Percentiles rank a stretch among this genome's conserved stretches.
Evolutionary conservation across 2,113 vertebrate species (phyloP).

Genomic region (Scomber scombrus): DNA sequence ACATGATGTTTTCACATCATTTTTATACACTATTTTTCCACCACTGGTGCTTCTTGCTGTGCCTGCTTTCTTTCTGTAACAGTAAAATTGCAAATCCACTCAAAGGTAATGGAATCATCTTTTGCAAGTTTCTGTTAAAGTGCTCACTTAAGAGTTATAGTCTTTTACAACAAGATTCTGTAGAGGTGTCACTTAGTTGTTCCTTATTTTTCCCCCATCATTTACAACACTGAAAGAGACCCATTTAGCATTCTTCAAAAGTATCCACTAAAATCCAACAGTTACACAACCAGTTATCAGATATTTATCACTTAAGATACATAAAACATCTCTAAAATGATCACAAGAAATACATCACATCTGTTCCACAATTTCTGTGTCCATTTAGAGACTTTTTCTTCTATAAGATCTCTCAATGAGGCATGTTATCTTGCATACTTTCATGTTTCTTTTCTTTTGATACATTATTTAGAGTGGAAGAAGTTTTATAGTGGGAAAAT

Average conservation of each 20-base stretch:
- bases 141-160: background rate
- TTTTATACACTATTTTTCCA: too few species aligned
- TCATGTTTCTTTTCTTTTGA: background rate
- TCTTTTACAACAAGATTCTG: background rate
- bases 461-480: constrained; percentile 23
- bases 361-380: too few species aligned
- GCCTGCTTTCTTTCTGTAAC: too few species aligned
- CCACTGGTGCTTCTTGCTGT: too few species aligned
- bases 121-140: background rate
- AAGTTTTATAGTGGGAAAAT: constrained; percentile 16
- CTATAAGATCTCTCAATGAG: background rate
- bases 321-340: too few species aligned
- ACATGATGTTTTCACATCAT: too few species aligned
- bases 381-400: too few species aligned
- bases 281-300: too few species aligned
- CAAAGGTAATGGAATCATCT: background rate
- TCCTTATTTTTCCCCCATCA: background rate
- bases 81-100: background rate
- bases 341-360: too few species aligned
- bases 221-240: background rate
- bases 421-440: background rate
- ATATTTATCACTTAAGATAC: too few species aligned
- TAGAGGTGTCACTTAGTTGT: background rate
- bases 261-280: background rate
- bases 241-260: background rate